Conservation (phyloP, 2,888 invertebrate species). For the Flexamia atlantica region DNA sequence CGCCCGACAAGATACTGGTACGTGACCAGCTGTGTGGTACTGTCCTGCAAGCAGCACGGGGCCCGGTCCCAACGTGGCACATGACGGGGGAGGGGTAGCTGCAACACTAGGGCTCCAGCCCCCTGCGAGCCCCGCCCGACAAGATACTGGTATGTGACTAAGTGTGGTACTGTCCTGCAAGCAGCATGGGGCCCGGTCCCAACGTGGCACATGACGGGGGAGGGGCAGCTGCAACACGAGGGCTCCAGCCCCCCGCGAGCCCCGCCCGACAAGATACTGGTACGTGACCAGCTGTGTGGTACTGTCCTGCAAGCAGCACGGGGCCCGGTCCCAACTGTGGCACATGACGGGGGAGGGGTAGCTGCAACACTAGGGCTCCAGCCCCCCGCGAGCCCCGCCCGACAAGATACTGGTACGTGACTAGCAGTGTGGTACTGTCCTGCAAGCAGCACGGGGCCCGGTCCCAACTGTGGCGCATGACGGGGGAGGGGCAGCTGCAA, state of each 20-base stretch:
- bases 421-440: constrained; percentile 82
- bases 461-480: constrained; percentile 95
- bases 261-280: constrained; percentile 74
- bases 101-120: constrained; percentile 91
- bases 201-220: constrained; percentile 95
- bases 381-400: constrained; percentile 74
- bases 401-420: constrained; percentile 76
- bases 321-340: too few relatives aligned
- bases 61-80: constrained; percentile 93
- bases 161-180: constrained; percentile 86
- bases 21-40: constrained; percentile 80
- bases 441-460: constrained; percentile 85
- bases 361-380: constrained; percentile 93
- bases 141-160: constrained; percentile 74
- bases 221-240: constrained; percentile 95
- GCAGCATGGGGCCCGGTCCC: constrained; percentile 85
- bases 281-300: too few relatives aligned
- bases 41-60: constrained; percentile 85
- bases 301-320: too few relatives aligned
- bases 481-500: constrained; percentile 91
- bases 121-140: constrained; percentile 74
- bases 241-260: constrained; percentile 80
- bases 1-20: constrained; percentile 74
- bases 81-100: constrained; percentile 93
- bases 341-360: too few relatives aligned